Evolutionary conservation across 2,113 vertebrate species (phyloP), one percentile per base, ranked within the genome.

Genomic region (Neotoma lepida): DNA sequence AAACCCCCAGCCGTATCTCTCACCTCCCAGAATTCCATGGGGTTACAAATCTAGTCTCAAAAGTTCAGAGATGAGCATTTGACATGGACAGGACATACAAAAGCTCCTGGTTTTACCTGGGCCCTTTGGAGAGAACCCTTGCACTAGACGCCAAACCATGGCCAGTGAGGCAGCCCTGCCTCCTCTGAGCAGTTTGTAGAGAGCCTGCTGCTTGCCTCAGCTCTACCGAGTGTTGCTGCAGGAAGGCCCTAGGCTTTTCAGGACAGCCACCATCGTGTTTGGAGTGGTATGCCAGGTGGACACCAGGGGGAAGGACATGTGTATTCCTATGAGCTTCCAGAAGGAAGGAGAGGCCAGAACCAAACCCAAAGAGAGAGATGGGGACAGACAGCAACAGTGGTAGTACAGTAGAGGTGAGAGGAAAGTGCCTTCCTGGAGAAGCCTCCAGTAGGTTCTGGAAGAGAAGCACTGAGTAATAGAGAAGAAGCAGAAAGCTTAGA

Each of bases 221-320:
- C 77, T 77, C 56, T 33, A 13, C 18, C 26, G 28, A 88, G 39
- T 0, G 1, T 15, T 49, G 63, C 28, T 35, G 3, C 24, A 88
- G 61, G 86, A 51, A 71, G 46, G 26, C 24, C 17, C 30, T 54
- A 7, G 9, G 44, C 3, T 86, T 77, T 46, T 7, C 92, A 26
- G 64, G 86, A 63, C 56, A 89, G 6, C 0, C 6, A 10, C 44
- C 0, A 13, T 80, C 80, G 63, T 49, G 49, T 70, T 77, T 86
- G 56, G 30, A 46, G 24, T 15, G 9, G 1, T 4, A 24, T 12
- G 4, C 10, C n/a, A 70, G 6, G n/a, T 28, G n/a, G 4, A 20
- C 20, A 30, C 22, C 28, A 39, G 56, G 17, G 17, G 12, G 8
- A 88, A 51, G 28, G 2, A 0, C 5, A 4, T 6, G 1, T 0